Evolutionary conservation across 1,140 invertebrate species (phyloP), one percentile per base, ranked within the genome.

Genomic region (Heterodera schachtii): DNA sequence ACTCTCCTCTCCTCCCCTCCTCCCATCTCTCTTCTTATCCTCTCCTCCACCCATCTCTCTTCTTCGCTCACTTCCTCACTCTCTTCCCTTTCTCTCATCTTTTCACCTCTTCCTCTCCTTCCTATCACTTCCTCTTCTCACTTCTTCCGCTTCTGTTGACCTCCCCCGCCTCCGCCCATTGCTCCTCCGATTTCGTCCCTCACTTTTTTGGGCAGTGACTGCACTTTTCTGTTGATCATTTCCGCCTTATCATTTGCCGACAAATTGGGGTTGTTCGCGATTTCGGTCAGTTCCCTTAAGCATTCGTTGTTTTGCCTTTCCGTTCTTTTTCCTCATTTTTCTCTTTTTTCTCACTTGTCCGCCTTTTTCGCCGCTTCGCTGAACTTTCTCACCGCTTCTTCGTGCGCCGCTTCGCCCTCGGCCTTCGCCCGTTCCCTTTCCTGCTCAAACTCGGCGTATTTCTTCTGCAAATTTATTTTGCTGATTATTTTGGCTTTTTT

Each of bases 341-440:
- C n/a, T n/a, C n/a, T n/a, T n/a, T n/a, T n/a, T 8, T 6, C 60
- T 19, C 49, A 78, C 75, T 41, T 66, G n/a, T 78, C 77, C 19
- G 77, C 77, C 0, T 41, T 19, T 70, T 69, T 78, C 13, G 77
- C 77, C 2, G 11, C 64, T 43, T 31, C 13, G 60, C 77, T 78
- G 57, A 78, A 78, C 6, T 78, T 71, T 46, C 11, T 44, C 21
- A 78, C 19, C 46, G 77, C 77, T 69, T 52, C 77, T 78, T 78
- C 31, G 70, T 78, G 77, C 16, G 70, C 66, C 21, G 52, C 70
- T 78, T 78, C 77, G 46, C 64, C 77, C 49, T 64, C 60, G 3
- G 21, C 3, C 70, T 78, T 47, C 21, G 64, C 64, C 31, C 44
- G 70, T 9, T 64, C 70, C 70, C 66, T 78, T 7, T 66, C 77